Conservation (phyloP, 2,797 vertebrate genomes). For the Bovichtus variegatus region DNA sequence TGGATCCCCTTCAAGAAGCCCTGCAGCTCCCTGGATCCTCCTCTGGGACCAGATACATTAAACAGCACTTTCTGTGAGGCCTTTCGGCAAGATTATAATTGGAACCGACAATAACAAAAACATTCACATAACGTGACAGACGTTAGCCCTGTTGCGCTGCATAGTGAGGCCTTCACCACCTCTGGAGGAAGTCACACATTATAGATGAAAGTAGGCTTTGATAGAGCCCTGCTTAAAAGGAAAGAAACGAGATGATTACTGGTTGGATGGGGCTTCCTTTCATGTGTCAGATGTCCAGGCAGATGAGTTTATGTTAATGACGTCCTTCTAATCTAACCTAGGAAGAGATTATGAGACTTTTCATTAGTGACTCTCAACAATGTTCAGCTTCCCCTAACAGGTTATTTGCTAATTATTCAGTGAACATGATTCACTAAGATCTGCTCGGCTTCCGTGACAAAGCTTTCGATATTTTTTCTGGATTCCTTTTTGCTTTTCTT, state of each 20-base stretch:
- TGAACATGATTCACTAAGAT: constrained; percentile 63
- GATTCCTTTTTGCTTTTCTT: constrained; percentile 6
- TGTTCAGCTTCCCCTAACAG: constrained; percentile 62
- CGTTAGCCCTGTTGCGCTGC: constrained; percentile 46
- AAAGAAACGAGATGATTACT: constrained; percentile 73
- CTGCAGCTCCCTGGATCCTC: constrained; percentile 45
- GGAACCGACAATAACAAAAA: constrained; percentile 67
- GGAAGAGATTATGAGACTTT: constrained; percentile 76
- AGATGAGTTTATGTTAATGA: constrained; percentile 78
- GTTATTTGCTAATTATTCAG: constrained; percentile 75
- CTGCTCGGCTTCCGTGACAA: constrained; percentile 36
- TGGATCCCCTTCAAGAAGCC: constrained; percentile 32
- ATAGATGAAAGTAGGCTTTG: constrained; percentile 81
- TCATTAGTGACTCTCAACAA: constrained; percentile 75
- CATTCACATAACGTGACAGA: constrained; percentile 50
- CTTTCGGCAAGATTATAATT: constrained; percentile 63
- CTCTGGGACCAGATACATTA: constrained; percentile 48
- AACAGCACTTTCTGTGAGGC: constrained; percentile 27
- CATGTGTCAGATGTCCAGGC: constrained; percentile 75
- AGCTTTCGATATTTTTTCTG: constrained; percentile 30
- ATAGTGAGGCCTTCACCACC: constrained; percentile 53
- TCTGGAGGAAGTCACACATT: constrained; percentile 70
- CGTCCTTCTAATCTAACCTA: constrained; percentile 78
- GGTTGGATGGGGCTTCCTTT: constrained; percentile 70
- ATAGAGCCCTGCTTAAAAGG: constrained; percentile 72